phyloP scores from a whole-genome alignment of 2,888 invertebrate genomes.

The Tachystola acroxantha region DNA sequence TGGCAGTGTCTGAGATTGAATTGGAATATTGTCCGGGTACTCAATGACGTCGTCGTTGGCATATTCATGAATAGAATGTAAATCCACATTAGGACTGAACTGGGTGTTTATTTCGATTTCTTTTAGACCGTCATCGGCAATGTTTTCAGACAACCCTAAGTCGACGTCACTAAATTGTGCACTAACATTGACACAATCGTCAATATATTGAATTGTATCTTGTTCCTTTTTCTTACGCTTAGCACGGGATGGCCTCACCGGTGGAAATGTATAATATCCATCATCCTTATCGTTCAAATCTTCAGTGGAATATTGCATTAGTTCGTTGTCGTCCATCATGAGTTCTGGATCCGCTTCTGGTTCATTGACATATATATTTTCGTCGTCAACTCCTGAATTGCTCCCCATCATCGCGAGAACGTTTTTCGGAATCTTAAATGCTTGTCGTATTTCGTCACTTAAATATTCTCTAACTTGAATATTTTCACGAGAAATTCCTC shows the following conservation, averaged over 20 bases:
- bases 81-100: conserved; percentile 54
- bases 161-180: conserved; percentile 70
- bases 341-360: conserved; percentile 58
- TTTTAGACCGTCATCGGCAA: conserved; percentile 34
- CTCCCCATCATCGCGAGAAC: conserved; percentile 80
- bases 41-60: conserved; percentile 73
- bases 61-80: conserved; percentile 65
- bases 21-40: conserved; percentile 69
- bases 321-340: conserved; percentile 52
- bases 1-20: conserved; percentile 64
- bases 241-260: conserved; percentile 76
- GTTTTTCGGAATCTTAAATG: conserved; percentile 83
- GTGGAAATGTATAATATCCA: conserved; percentile 74
- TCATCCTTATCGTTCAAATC: conserved; percentile 70
- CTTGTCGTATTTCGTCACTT: conserved; percentile 88
- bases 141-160: conserved; percentile 64
- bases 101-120: conserved; percentile 43
- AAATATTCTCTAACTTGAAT: conserved; percentile 88
- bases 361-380: conserved; percentile 56
- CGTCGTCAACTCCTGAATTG: conserved; percentile 42
- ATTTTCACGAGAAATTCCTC: conserved; percentile 90
- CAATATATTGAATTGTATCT: conserved; percentile 59
- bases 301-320: conserved; percentile 55
- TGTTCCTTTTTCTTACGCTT: conserved; percentile 70
- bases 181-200: conserved; percentile 59